These are phyloP conservation scores for Daboia siamensis DNA, from an alignment of 2,113 vertebrate species.

Conservation along the genomic window DNA sequence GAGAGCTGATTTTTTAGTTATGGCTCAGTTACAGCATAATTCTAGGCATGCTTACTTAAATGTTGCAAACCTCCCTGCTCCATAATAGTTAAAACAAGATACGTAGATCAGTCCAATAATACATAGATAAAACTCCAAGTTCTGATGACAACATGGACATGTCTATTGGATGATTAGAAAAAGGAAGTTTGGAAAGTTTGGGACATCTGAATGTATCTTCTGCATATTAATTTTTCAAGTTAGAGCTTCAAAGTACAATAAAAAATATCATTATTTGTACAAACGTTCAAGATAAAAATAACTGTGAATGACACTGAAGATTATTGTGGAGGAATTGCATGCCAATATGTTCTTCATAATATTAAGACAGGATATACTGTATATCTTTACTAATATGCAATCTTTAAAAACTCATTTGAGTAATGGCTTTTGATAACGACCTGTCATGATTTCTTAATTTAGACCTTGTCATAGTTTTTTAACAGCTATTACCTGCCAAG, in stretches of 20 bases:
- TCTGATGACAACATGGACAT: background rate
- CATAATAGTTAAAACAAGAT: background rate
- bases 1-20: background rate
- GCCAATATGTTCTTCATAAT: background rate
- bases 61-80: background rate
- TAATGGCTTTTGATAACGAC: background rate
- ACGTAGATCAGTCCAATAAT: background rate
- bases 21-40: background rate
- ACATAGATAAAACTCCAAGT: background rate
- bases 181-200: background rate
- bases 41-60: background rate
- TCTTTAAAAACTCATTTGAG: background rate
- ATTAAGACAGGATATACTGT: background rate
- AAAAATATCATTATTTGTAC: background rate
- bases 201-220: background rate
- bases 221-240: background rate
- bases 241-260: background rate
- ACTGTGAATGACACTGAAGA: background rate
- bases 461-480: background rate
- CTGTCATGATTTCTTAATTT: background rate
- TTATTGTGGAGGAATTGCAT: background rate
- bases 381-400: background rate
- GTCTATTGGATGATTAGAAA: background rate
- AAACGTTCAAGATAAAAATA: background rate
- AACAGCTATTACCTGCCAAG: background rate